A percentile compares a stretch with the other conserved stretches of the same genome.
These are phyloP conservation scores for Coturnix japonica DNA, from an alignment of 2,113 vertebrate genomes.

Conservation along the genomic window DNA sequence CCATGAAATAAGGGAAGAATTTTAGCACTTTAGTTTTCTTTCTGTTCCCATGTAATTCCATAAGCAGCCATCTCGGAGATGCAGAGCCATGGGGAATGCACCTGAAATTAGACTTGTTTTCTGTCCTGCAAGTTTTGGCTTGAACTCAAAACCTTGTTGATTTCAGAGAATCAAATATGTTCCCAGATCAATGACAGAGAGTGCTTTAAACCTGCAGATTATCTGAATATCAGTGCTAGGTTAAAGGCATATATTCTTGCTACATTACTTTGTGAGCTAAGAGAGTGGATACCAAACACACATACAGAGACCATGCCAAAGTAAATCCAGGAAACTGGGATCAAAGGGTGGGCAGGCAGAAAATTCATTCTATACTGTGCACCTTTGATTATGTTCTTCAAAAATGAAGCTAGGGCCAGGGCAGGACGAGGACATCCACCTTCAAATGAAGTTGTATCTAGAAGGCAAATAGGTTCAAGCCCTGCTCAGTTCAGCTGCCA, in stretches of 20 bases:
- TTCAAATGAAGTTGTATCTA: not conserved
- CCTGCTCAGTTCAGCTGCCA: not conserved
- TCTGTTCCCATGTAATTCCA: not conserved
- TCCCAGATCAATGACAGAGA: slow-evolving; percentile 21
- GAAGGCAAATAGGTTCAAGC: not conserved
- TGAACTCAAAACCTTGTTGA: not conserved
- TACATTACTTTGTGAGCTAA: not conserved
- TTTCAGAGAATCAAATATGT: not conserved
- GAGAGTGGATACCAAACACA: not conserved
- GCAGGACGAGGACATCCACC: not conserved
- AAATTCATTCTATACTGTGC: not conserved
- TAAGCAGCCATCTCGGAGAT: not conserved
- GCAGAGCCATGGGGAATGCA: not conserved
- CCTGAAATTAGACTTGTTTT: not conserved
- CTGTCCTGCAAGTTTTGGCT: not conserved
- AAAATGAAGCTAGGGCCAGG: not conserved
- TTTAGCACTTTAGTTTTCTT: not conserved
- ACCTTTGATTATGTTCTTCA: not conserved
- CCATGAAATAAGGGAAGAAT: not conserved
- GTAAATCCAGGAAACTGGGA: not conserved
- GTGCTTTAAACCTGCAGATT: slow-evolving; percentile 28
- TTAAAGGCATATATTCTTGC: not conserved
- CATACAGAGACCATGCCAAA: not conserved
- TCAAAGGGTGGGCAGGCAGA: not conserved
- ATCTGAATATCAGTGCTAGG: not conserved